Conservation (phyloP, 2,797 vertebrate species). For the Choloepus didactylus region DNA sequence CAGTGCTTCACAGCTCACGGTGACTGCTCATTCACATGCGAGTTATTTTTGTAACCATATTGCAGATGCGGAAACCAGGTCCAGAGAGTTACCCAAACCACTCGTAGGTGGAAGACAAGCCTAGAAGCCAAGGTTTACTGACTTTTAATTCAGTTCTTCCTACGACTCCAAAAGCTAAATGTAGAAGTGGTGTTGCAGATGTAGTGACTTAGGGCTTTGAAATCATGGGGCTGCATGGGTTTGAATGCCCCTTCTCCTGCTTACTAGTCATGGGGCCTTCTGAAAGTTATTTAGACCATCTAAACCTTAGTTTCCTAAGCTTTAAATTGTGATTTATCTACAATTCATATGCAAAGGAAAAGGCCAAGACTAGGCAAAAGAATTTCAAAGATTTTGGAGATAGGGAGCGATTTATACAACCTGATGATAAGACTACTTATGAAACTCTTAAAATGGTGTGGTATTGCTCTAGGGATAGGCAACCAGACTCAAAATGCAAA, state of each 20-base stretch:
- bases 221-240: not conserved
- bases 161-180: not conserved
- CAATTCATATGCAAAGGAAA: not conserved
- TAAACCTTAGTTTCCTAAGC: not conserved
- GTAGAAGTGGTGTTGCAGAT: not conserved
- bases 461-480: not conserved
- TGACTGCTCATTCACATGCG: not conserved
- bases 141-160: not conserved
- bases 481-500: not conserved
- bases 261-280: not conserved
- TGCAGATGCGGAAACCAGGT: not conserved
- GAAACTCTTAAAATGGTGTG: not conserved
- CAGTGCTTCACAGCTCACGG: not conserved
- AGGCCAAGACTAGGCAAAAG: not conserved
- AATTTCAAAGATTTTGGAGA: not conserved
- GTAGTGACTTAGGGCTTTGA: not conserved
- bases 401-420: not conserved
- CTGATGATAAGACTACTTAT: not conserved
- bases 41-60: not conserved
- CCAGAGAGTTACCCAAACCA: not conserved
- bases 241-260: not conserved
- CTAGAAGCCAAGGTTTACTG: not conserved
- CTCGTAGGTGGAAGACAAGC: not conserved
- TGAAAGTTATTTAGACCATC: not conserved
- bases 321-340: constrained; percentile 11